Base-by-base conservation (phyloP, 2,797 vertebrate species). In the Gymnoscopelus microlampas region DNA sequence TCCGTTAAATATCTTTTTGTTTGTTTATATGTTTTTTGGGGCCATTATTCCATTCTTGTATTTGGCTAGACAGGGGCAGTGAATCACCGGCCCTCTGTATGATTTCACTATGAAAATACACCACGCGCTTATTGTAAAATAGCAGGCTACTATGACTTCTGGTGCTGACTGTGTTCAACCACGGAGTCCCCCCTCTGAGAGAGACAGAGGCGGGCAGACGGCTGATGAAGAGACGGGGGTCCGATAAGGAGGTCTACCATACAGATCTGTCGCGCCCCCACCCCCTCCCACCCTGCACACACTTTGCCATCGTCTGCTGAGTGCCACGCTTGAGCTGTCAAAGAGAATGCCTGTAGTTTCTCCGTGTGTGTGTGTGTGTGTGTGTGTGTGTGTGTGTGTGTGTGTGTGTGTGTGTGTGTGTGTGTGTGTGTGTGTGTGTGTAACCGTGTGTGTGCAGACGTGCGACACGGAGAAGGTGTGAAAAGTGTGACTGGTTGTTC, bases 401-500 rank as follows among this genome's bases (percentile, higher is more conserved):
- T 44, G 61, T 65, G 61, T 47, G 72, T 75, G 62, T 77, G 59
- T 62, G 53, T 35, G 47, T 58, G 55, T 47, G 53, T 66, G 64
- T 68, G 56, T 60, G 56, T 60, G 19, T 61, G 58, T 54, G 32
- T 60, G 59, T 26, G 60, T 50, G 51, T 23, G 63, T 19, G 49
- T 51, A 49, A 51, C 3, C 26, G 55, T 60, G 32, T n/a, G 67
- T 54, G 62, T 63, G 62, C 53, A 66, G 59, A 55, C 49, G 66
- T 71, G 68, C 71, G 53, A 39, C 44, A 70, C 35, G 67, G 60
- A 66, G 70, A 87, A 82, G 78, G 90, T 90, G 90, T 90, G 85
- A 91, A 90, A 87, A 82, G 75, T 87, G 66, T 91, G 92, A 89
- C 88, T 90, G 83, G 80, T 84, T 70, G 76, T 90, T 91, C 89